phyloP scores from a whole-genome alignment of 2,797 vertebrate genomes.

The Gymnopithys bicolor region DNA sequence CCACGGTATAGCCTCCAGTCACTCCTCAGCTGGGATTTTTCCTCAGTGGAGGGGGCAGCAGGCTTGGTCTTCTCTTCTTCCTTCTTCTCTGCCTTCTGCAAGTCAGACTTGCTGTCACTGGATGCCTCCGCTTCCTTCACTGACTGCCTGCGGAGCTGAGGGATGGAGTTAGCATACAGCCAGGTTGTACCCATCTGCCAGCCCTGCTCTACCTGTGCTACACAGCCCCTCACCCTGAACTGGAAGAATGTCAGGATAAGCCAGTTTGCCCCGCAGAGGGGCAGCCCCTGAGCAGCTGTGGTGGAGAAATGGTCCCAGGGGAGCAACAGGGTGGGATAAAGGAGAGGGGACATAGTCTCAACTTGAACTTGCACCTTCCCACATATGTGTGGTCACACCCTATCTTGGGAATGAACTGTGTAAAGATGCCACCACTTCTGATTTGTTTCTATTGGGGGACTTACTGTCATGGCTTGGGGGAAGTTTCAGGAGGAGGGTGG shows the following conservation, averaged over 20 bases:
- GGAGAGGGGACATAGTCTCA: not conserved
- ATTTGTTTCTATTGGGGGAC: not conserved
- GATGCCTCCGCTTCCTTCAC: slow-evolving; percentile 57
- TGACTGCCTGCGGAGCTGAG: slow-evolving; percentile 73
- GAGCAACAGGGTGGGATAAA: not conserved
- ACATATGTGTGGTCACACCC: not conserved
- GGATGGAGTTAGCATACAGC: not conserved
- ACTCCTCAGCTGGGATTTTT: slow-evolving; percentile 9
- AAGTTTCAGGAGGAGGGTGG: not conserved
- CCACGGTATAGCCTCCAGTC: slow-evolving; percentile 52
- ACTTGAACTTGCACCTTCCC: not conserved
- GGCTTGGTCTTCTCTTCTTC: slow-evolving; percentile 35
- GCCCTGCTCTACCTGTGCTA: not conserved
- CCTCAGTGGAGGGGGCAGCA: not conserved
- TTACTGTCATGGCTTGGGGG: rapidly evolving
- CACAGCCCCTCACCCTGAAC: not conserved
- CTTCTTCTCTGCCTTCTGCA: slow-evolving; percentile 6
- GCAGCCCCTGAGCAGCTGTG: not conserved
- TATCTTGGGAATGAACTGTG: not conserved
- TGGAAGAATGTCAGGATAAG: not conserved
- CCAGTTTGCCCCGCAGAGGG: not conserved
- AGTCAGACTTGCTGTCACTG: not conserved
- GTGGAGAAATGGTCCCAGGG: not conserved
- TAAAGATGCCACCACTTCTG: not conserved
- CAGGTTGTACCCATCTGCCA: not conserved